phyloP scores from a whole-genome alignment of 2,113 vertebrate species.

The Emydocephalus ijimae region DNA sequence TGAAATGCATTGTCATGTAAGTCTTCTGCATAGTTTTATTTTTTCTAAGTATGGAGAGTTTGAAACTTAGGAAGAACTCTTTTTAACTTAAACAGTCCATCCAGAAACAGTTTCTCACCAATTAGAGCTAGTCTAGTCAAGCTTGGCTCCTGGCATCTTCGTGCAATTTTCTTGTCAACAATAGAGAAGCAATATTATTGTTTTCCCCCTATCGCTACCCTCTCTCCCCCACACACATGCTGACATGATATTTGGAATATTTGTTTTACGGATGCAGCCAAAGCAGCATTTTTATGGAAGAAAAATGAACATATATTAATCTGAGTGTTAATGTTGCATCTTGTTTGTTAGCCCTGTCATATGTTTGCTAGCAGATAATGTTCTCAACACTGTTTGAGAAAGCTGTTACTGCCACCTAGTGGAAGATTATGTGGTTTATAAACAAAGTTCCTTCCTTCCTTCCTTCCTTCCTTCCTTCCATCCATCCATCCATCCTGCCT shows the following conservation, averaged over 20 bases:
- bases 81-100: neutral
- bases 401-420: conserved; percentile 62
- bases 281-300: neutral
- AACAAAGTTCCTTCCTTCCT: neutral
- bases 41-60: neutral
- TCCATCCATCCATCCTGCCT: neutral
- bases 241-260: neutral
- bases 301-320: neutral
- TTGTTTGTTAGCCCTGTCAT: neutral
- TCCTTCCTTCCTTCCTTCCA: too few species aligned
- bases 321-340: neutral
- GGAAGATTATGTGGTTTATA: neutral
- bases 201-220: neutral
- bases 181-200: neutral
- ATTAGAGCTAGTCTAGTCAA: neutral
- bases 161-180: neutral
- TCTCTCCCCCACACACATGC: neutral
- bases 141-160: neutral
- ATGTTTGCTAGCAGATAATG: neutral
- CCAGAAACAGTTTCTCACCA: neutral
- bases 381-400: conserved; percentile 1
- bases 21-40: neutral
- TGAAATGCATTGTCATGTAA: neutral
- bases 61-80: neutral
- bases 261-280: neutral